Evolutionary conservation across 2,113 vertebrate species (phyloP), one percentile per base, ranked within the genome.

Genomic region (Ictalurus punctatus): DNA sequence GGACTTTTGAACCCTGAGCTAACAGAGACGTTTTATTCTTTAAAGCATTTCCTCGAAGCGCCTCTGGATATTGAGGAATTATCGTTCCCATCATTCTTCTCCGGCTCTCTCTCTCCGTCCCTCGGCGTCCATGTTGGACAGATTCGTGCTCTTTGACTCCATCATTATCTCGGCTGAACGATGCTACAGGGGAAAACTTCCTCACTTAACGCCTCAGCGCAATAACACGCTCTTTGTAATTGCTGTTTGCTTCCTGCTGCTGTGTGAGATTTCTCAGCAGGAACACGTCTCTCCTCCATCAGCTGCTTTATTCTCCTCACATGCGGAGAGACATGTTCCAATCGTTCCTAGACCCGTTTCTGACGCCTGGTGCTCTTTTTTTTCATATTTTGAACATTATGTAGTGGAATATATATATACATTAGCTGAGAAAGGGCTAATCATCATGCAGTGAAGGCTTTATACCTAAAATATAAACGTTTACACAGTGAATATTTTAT

Each of bases 171-270:
- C n/a, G 7, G 23, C 16, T 79, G 73, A 86, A 88, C 54, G 85
- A 67, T 83, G 78, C 74, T 84, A 90, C 25, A 73, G 90, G 74
- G 87, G 79, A 56, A 83, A 84, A 54, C n/a, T 90, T 89, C 76
- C 83, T 89, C 83, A 74, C 79, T 76, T 86, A 86, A 61, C 88
- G 69, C 63, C 84, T 81, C 87, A 67, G 83, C 74, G 54, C 67
- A 56, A 83, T 90, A 91, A 92, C 58, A 85, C 59, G 37, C 65
- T 88, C 86, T 89, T 88, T 89, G 86, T 90, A 90, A 92, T 89
- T 88, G 88, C 87, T 91, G 87, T 91, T 92, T 92, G 92, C 82
- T 89, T 85, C 91, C 90, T 71, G 84, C 87, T 91, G 91, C 86
- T 88, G 83, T 82, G 48, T 25, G 82, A 86, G 89, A 87, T 86